phyloP scores from a whole-genome alignment of 1,140 invertebrate species.

The Drepana arcuata region DNA sequence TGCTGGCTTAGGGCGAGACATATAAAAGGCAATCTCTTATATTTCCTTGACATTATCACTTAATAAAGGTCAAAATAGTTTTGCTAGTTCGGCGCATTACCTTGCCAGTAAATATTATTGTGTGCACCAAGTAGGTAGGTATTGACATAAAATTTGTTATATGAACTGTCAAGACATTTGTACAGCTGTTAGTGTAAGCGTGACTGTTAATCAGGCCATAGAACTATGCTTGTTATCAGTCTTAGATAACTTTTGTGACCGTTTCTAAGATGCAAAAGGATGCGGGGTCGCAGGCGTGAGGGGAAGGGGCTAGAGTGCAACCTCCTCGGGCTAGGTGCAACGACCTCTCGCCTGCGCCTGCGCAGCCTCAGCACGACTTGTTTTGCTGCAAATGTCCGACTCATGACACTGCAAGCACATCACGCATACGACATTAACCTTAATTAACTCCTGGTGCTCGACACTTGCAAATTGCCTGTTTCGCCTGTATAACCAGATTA shows the following conservation, averaged over 20 bases:
- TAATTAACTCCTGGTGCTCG: constrained; percentile 15
- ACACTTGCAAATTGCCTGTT: constrained; percentile 2
- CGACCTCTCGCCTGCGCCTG: constrained; percentile 46
- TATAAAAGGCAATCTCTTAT: constrained; percentile 13
- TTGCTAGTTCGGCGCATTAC: too few species aligned
- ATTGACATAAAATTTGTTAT: too few species aligned
- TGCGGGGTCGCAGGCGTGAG: constrained; percentile 25
- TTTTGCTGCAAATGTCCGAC: constrained; percentile 26
- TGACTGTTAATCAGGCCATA: too few species aligned
- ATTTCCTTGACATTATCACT: constrained; percentile 25
- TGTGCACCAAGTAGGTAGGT: too few species aligned
- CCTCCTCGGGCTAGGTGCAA: constrained; percentile 45
- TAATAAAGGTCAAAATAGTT: constrained; percentile 8
- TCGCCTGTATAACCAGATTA: too few species aligned
- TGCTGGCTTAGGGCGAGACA: constrained; percentile 8
- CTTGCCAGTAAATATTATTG: too few species aligned
- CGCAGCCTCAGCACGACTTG: constrained; percentile 27
- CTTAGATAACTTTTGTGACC: too few species aligned
- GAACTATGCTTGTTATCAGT: too few species aligned
- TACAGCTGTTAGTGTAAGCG: too few species aligned
- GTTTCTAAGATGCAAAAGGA: constrained; percentile 18
- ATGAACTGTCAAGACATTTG: too few species aligned
- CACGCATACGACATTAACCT: constrained; percentile 12
- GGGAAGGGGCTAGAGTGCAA: constrained; percentile 41
- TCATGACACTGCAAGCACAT: constrained; percentile 31